Percentiles rank a stretch among this genome's conserved stretches.
phyloP scores from a whole-genome alignment of 2,888 invertebrate species.

The Tetropium fuscum region DNA sequence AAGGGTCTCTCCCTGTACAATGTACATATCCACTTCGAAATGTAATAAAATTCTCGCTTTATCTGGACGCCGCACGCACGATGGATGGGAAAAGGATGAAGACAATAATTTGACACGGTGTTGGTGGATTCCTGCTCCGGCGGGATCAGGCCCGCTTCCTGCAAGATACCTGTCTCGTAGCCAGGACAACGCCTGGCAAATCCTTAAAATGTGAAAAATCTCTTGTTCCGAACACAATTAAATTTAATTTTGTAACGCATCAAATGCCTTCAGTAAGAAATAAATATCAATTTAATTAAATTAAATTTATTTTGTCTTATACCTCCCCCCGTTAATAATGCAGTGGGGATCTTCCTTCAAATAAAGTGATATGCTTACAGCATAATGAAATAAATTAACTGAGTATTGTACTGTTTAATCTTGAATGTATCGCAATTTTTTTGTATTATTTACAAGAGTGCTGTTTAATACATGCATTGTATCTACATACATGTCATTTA shows the following conservation, averaged over 20 bases:
- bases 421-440: too few relatives aligned
- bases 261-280: slow-evolving; percentile 24
- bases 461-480: too few relatives aligned
- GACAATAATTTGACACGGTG: slow-evolving; percentile 22
- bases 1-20: background rate
- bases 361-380: too few relatives aligned
- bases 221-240: slow-evolving; percentile 22
- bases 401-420: too few relatives aligned
- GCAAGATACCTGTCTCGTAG: slow-evolving; percentile 26
- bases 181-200: slow-evolving; percentile 22
- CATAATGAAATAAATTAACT: too few relatives aligned
- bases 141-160: slow-evolving; percentile 15
- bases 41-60: slow-evolving; percentile 4
- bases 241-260: slow-evolving; percentile 25
- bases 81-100: slow-evolving; percentile 19
- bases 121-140: slow-evolving; percentile 13
- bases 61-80: slow-evolving; percentile 1
- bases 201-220: slow-evolving; percentile 29
- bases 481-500: too few relatives aligned
- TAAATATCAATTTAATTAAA: slow-evolving; percentile 25
- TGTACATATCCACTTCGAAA: background rate
- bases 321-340: background rate
- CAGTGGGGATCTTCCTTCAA: too few relatives aligned
- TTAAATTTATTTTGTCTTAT: background rate
- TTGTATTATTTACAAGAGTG: too few relatives aligned